Conservation (phyloP, 2,113 vertebrate species). For the Scortum barcoo region DNA sequence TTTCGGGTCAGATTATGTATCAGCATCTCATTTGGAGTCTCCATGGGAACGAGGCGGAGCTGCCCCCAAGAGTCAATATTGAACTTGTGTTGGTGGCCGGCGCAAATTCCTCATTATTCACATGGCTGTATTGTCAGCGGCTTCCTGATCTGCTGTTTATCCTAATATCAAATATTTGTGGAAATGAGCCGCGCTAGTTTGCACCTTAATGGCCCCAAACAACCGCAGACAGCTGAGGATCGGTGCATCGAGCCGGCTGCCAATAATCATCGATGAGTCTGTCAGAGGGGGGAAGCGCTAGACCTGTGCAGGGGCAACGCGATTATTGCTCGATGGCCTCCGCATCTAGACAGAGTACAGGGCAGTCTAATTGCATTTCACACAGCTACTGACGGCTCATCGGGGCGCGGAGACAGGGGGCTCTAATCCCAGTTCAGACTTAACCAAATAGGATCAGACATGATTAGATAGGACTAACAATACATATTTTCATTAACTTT, state of each 20-base stretch:
- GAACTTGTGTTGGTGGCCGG: conserved; percentile 74
- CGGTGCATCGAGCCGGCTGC: conserved; percentile 16
- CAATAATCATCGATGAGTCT: conserved; percentile 71
- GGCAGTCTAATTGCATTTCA: conserved; percentile 75
- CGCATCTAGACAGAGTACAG: conserved; percentile 37
- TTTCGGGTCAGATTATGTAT: neutral
- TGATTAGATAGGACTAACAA: conserved; percentile 65
- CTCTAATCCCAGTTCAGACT: conserved; percentile 52
- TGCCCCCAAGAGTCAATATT: conserved; percentile 75
- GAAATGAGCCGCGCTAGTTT: conserved; percentile 69
- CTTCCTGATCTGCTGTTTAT: conserved; percentile 75
- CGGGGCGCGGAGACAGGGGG: conserved; percentile 33
- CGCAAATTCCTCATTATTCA: conserved; percentile 66
- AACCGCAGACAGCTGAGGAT: too few relatives aligned
- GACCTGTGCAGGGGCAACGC: conserved; percentile 59
- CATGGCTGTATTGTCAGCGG: conserved; percentile 50
- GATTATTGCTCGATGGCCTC: conserved; percentile 50
- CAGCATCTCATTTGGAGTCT: conserved; percentile 35
- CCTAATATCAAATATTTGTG: conserved; percentile 82
- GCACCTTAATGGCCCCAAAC: conserved; percentile 72
- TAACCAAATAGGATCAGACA: conserved; percentile 74
- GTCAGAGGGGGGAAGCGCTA: conserved; percentile 48
- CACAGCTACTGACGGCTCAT: conserved; percentile 46
- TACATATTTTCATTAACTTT: conserved; percentile 48
- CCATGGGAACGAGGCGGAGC: conserved; percentile 33